These are phyloP conservation scores for Dasysyrphus albostriatus DNA, from an alignment of 2,888 invertebrate species.

Conservation along the genomic window DNA sequence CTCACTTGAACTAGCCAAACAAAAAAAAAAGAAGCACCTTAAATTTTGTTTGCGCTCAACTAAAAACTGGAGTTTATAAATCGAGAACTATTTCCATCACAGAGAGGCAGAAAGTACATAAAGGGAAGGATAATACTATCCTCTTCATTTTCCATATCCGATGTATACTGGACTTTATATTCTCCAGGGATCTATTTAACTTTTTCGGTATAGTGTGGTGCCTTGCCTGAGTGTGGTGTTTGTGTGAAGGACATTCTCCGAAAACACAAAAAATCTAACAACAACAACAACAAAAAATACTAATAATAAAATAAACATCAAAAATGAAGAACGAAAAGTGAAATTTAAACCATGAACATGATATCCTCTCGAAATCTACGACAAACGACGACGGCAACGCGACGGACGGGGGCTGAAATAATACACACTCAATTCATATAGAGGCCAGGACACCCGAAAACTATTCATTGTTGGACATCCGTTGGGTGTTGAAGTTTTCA, in stretches of 20 bases:
- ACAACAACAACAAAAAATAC: neutral
- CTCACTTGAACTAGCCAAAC: neutral
- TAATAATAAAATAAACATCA: constrained; percentile 9
- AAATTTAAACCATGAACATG: constrained; percentile 29
- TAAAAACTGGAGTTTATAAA: constrained; percentile 7
- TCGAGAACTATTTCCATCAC: neutral
- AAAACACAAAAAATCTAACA: neutral
- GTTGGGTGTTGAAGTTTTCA: constrained; percentile 31
- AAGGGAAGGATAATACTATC: constrained; percentile 15
- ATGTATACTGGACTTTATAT: neutral
- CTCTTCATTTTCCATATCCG: constrained; percentile 21
- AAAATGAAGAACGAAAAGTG: constrained; percentile 14
- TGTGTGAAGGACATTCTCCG: neutral
- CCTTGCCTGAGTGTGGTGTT: neutral
- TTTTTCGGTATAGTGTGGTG: neutral
- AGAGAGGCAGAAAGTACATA: neutral
- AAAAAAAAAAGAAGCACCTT: neutral
- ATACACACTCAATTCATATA: constrained; percentile 8
- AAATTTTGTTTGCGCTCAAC: neutral
- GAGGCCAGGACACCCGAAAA: constrained; percentile 4
- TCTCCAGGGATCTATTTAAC: constrained; percentile 6
- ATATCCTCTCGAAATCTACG: neutral
- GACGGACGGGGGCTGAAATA: neutral
- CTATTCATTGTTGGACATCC: constrained; percentile 35
- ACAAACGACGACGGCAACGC: neutral